phyloP scores from a whole-genome alignment of 2,888 invertebrate genomes.

The Deroplatys truncata region DNA sequence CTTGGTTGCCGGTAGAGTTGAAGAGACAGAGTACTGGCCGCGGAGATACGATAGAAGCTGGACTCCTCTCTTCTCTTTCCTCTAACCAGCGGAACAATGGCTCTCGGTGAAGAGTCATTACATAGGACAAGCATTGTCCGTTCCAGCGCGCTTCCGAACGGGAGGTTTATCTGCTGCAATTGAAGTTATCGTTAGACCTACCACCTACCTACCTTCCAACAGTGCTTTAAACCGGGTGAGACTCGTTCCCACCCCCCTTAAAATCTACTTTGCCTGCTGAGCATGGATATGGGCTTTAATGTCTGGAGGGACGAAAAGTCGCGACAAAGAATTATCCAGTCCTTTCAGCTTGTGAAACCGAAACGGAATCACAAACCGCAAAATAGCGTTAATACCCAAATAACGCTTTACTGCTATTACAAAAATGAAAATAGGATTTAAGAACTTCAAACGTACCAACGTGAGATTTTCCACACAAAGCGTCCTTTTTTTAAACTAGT shows the following conservation, averaged over 20 bases:
- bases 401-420: not conserved
- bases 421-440: not conserved
- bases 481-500: no score
- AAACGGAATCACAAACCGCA: not conserved
- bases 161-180: conserved; percentile 24
- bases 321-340: not conserved
- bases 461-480: no score
- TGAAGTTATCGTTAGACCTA: conserved; percentile 20
- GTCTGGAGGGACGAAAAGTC: not conserved
- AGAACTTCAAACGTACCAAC: no score
- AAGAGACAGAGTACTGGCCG: not conserved
- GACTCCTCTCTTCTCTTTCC: not conserved
- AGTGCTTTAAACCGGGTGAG: no score
- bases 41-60: conserved; percentile 4
- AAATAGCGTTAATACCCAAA: not conserved
- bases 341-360: not conserved
- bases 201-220: not conserved
- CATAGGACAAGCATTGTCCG: not conserved
- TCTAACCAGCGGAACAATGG: conserved; percentile 1
- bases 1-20: not conserved
- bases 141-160: not conserved
- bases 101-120: not conserved
- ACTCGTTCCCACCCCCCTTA: not conserved
- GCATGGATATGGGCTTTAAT: not conserved
- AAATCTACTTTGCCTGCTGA: not conserved